Evolutionary conservation across 2,888 invertebrate genomes (phyloP), one percentile per base, ranked within the genome.

Genomic region (Hirtodrosophila trivittata): DNA sequence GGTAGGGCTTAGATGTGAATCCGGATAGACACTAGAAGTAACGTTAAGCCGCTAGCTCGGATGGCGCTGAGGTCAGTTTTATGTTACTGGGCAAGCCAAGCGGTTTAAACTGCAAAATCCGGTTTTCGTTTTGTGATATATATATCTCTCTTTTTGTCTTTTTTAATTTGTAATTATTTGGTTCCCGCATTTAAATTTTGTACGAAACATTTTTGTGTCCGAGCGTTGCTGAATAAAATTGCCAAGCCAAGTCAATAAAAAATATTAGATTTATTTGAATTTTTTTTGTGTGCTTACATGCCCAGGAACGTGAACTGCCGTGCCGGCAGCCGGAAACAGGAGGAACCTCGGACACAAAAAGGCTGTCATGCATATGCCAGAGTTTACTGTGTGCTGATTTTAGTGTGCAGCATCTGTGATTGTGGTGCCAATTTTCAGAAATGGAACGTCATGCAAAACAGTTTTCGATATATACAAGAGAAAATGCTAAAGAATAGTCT

Each of bases 381-480:
- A 33, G 3, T 56, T 25, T 60, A 58, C 38, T 38, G 46, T 14
- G 38, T 49, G 25, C 50, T 62, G 32, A 46, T 75, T 10, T 13
- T 59, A 32, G 12, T 57, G 18, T 46, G 41, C 47, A 69, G 58
- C 50, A 14, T 66, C 32, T 42, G 28, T 18, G 43, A 57, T 10
- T 45, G 42, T 3, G 21, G 10, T 0, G 63, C 49, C 1, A 73
- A 74, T 45, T 32, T 80, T 1, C 68, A 83, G 33, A 86, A 87
- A 52, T 87, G 84, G 84, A 66, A 73, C 26, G 46, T 75, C 2
- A 58, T 88, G 72, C 66, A 66, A 52, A 73, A 58, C 43, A 71
- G 81, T 21, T 83, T 89, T 16, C 89, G 88, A 0, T 71, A 66
- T 16, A 55, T 89, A 25, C 88, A 89, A 74, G 88, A 89, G 66